Conservation (phyloP, 2,113 vertebrate genomes). For the Eretmochelys imbricata region DNA sequence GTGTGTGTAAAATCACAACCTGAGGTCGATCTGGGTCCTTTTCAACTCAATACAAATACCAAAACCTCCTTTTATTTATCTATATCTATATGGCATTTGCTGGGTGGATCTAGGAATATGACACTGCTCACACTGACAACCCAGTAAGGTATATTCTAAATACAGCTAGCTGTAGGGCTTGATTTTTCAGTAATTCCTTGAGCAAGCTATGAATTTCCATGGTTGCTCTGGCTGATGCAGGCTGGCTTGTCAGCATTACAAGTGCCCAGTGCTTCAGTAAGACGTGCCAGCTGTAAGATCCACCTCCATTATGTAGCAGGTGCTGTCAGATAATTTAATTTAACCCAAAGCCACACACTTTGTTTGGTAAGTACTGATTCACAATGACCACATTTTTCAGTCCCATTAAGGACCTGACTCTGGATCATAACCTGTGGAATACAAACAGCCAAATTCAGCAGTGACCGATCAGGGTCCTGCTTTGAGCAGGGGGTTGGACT, state of each 20-base stretch:
- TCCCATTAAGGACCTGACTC: background rate
- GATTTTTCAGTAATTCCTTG: background rate
- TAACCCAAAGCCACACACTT: background rate
- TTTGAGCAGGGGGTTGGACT: no score
- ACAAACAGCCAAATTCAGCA: background rate
- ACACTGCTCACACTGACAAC: background rate
- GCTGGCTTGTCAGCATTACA: background rate
- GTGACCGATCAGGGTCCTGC: background rate
- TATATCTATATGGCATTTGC: background rate
- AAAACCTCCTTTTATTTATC: no score
- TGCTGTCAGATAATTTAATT: background rate
- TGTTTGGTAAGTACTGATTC: background rate
- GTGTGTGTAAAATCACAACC: background rate
- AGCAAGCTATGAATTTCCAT: background rate
- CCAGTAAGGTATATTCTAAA: background rate
- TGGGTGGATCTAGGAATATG: background rate
- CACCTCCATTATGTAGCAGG: background rate
- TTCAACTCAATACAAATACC: no score
- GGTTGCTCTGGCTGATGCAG: background rate
- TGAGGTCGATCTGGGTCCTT: background rate
- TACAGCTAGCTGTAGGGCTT: background rate
- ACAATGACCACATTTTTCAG: background rate
- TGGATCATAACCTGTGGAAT: background rate
- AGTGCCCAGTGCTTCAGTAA: background rate
- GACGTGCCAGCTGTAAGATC: background rate